These are phyloP conservation scores for Epistrophe grossulariae DNA, from an alignment of 2,888 invertebrate genomes.

Conservation along the genomic window DNA sequence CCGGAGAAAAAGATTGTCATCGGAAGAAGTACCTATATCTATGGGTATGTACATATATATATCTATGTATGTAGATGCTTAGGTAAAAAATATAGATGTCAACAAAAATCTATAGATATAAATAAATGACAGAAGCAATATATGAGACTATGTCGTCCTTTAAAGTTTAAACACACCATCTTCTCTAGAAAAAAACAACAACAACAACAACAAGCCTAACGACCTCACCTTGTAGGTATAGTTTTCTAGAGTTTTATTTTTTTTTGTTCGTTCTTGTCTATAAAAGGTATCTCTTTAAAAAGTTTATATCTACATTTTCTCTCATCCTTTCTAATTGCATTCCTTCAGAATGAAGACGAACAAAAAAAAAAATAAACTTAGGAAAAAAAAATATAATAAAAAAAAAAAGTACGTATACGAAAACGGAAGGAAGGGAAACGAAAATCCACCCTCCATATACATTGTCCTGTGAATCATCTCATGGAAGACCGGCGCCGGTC, in stretches of 20 bases:
- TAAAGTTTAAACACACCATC: conserved; percentile 61
- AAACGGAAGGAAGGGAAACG: conserved; percentile 18
- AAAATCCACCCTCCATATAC: conserved; percentile 47
- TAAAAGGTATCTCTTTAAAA: conserved; percentile 55
- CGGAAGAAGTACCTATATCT: conserved; percentile 1
- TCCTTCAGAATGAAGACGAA: conserved; percentile 45
- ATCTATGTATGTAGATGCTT: neutral
- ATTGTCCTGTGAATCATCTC: conserved; percentile 69
- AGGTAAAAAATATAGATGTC: neutral
- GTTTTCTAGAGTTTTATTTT: neutral
- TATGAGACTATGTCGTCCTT: conserved; percentile 45
- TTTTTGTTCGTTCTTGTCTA: conserved; percentile 4
- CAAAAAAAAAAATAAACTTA: neutral
- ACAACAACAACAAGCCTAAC: conserved; percentile 34
- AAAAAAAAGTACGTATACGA: neutral
- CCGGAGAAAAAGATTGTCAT: conserved; percentile 29
- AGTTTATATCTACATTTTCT: conserved; percentile 29
- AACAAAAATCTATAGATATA: neutral
- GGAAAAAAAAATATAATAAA: conserved; percentile 3
- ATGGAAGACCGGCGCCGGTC: conserved; percentile 73
- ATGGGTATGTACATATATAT: too few species aligned
- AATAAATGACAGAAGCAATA: conserved; percentile 18
- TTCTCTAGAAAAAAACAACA: neutral
- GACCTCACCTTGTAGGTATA: conserved; percentile 56
- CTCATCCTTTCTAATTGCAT: conserved; percentile 61